A percentile compares a stretch with the other conserved stretches of the same genome.
Conservation (phyloP, 2,888 invertebrate genomes). For the Ophion ventricosus region DNA sequence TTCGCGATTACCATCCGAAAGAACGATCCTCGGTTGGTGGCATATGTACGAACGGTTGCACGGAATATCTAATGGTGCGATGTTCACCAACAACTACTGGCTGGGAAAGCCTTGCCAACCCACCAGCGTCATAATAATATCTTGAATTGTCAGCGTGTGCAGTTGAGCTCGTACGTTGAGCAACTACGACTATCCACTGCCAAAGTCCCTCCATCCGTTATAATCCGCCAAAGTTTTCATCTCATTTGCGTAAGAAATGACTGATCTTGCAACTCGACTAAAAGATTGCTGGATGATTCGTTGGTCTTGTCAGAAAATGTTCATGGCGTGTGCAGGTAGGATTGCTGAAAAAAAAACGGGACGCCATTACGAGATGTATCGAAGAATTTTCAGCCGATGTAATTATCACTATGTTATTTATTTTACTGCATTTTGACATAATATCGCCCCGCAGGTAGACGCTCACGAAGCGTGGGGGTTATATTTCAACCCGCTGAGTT, state of each 20-base stretch:
- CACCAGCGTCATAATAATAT: conserved; percentile 71
- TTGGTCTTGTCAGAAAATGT: not conserved
- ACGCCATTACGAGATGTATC: not conserved
- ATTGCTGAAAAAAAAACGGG: not conserved
- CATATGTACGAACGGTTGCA: conserved; percentile 55
- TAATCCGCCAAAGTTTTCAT: conserved; percentile 51
- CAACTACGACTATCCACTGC: conserved; percentile 52
- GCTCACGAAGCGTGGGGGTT: too few relatives aligned
- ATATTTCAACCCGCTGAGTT: too few relatives aligned
- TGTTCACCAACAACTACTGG: conserved; percentile 48
- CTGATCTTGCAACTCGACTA: not conserved
- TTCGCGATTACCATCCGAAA: conserved; percentile 74
- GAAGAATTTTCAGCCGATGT: not conserved
- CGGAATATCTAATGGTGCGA: conserved; percentile 69
- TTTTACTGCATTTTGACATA: too few relatives aligned
- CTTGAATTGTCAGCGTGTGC: conserved; percentile 58
- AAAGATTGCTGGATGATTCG: not conserved
- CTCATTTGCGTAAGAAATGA: conserved; percentile 51
- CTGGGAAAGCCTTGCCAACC: conserved; percentile 61
- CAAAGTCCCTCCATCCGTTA: conserved; percentile 45
- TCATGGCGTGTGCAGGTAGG: not conserved
- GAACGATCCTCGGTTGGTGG: conserved; percentile 65
- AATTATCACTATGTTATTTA: too few relatives aligned
- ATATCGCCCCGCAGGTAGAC: too few relatives aligned
- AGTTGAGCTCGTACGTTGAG: conserved; percentile 53